Evolutionary conservation across 2,113 vertebrate genomes (phyloP), one percentile per base, ranked within the genome.

Genomic region (Oryzias curvinotus): DNA sequence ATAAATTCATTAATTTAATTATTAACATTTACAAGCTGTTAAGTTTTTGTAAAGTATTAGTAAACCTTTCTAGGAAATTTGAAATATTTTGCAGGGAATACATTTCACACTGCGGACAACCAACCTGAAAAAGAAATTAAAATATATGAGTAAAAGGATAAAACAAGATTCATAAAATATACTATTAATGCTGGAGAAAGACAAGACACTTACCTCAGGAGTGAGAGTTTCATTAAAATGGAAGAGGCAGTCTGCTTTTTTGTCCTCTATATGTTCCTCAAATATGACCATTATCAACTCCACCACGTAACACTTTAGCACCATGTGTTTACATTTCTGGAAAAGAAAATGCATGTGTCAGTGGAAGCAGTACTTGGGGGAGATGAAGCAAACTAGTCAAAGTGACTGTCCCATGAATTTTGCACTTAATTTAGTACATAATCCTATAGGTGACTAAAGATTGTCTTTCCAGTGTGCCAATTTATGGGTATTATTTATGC

Each of bases 101-200:
- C 4, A 26, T 18, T 80, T 93, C 91, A 73, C 91, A 93, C 21
- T 67, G 63, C 62, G 36, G 79, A 80, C 89, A 88, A 46, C 8
- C 65, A 53, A 1, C 61, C 89, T 90, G 43, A 66, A 68, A 56
- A 78, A 26, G 49, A 23, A 75, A 85, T 23, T 77, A 5, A 66
- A 51, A 19, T 18, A 49, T 43, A 43, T 30, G 1, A 25, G 18
- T 14, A 30, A 48, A 28, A 53, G 18, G 30, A 26, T 36, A 25
- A 45, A 10, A 16, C 18, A 43, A 15, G 25, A 6, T 45, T 4
- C 10, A 7, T 14, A 1, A 48, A 36, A 18, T 14, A 21, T 15
- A 42, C 21, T 19, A 28, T 28, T 5, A 30, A 54, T 14, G 7
- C 8, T 50, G n/a, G 19, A 14, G 26, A 26, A 23, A 12, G 3